Evolutionary conservation across 2,113 vertebrate genomes (phyloP), one percentile per base, ranked within the genome.

Genomic region (Colaptes auratus): DNA sequence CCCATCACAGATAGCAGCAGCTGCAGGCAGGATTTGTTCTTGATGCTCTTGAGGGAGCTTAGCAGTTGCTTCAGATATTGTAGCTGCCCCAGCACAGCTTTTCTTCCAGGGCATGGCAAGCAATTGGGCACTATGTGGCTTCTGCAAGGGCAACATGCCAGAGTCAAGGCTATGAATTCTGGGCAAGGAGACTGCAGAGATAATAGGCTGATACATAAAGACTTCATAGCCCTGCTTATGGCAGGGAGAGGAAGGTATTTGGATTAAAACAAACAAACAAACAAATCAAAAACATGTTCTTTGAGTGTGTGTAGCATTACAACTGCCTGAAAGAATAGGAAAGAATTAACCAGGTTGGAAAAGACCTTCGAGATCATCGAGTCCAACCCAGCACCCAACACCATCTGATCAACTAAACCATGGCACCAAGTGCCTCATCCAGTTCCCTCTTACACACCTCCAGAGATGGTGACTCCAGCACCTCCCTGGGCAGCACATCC

Each of bases 41-140:
- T 59, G 59, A 14, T 50, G 89, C 24, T 52, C 46, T 73, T 66
- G 44, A 61, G 50, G 23, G n/a, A 59, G 59, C 31, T 65, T 3
- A 63, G 18, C 0, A 5, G n/a, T 24, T 27, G 19, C 5, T 69
- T 3, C 60, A 9, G 10, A 2, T 13, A 14, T 0, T 1, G 0
- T 0, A 28, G 55, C 18, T 35, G n/a, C 28, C 1, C 1, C 7
- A 82, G 33, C 33, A 50, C 48, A 80, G 39, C 36, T 25, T 33
- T 39, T 48, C 20, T 55, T 55, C 46, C 31, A 20, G 48, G 36
- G 53, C 73, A 87, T 4, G 0, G 78, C 39, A 27, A 52, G 36
- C 2, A 14, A 30, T 63, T 1, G 8, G 69, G 56, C 73, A 30
- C 64, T 35, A 3, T 16, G 31, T 17, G 61, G 52, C 56, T 55